Evolutionary conservation across 2,888 invertebrate genomes (phyloP), one percentile per base, ranked within the genome.

Genomic region (Augochlorella aurata): DNA sequence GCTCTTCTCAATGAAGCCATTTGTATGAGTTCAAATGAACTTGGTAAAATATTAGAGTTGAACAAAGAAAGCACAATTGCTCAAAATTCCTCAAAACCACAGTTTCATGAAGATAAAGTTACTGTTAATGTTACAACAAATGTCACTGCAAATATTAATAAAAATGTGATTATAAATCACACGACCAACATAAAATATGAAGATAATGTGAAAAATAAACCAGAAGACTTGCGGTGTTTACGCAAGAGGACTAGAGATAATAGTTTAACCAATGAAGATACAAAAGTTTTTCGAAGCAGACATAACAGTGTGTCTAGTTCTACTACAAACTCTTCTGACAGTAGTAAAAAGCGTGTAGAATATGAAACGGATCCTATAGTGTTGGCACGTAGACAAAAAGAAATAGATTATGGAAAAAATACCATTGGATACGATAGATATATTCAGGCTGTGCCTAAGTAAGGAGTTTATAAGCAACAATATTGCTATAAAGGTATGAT

Each of bases 371-470:
- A 98, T 94, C 95, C 96, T 21, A 94, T 91, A 5, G 93, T 97
- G 44, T 94, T 99, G 79, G 94, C 95, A 61, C 95, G 98, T 83
- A 95, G 98, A 65, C 98, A 98, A 92, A 98, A 98, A 94, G 98
- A 98, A 94, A 97, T 99, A 90, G 98, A 98, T 93, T 99, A 97
- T 94, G 99, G 99, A 16, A 98, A 98, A 94, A 98, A 98, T 91
- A 98, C 98, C 47, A 94, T 96, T 85, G 97, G 97, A 61, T 98
- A 98, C 93, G 96, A 97, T 87, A 96, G 96, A 93, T 98, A 98
- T 89, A 91, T 94, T 14, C 94, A 95, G 87, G 89, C 94, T 89
- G 95, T 98, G 65, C 96, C 97, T 61, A 95, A 95, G 97, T 97
- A 94, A 94, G 95, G 94, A 71, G 50, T 70, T 50, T n/a, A 63